Conservation (phyloP, 2,888 invertebrate species). For the Acleris emargana region DNA sequence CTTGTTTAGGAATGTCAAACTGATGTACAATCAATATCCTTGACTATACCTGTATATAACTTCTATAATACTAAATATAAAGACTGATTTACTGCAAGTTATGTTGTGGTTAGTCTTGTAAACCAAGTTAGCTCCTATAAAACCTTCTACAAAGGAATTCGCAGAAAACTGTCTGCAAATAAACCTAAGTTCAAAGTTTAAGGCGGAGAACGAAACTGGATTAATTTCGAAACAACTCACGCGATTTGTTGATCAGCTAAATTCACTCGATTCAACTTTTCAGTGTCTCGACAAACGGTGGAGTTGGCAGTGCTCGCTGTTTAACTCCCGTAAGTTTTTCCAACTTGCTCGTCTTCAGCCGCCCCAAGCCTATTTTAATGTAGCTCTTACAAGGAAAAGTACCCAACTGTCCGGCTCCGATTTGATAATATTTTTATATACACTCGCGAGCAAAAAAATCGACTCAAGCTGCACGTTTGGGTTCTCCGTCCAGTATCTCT, state of each 20-base stretch:
- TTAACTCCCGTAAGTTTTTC: conserved; percentile 43
- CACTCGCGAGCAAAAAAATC: no score
- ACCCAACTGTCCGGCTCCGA: no score
- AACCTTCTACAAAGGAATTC: conserved; percentile 1
- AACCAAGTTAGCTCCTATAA: background rate
- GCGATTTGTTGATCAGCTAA: conserved; percentile 32
- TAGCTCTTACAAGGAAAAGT: no score
- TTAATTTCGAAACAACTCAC: conserved; percentile 25
- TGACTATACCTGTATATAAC: no score
- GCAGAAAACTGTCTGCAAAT: background rate
- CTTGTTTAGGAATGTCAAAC: no score
- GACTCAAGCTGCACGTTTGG: no score
- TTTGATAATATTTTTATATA: no score
- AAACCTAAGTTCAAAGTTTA: conserved; percentile 6
- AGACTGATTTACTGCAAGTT: background rate
- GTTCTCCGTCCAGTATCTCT: no score
- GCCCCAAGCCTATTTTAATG: background rate
- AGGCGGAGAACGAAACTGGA: conserved; percentile 13
- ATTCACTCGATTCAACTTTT: conserved; percentile 34
- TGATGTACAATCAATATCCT: no score
- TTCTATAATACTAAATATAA: no score
- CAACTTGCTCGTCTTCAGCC: background rate
- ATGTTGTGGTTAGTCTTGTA: background rate
- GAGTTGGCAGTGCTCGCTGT: conserved; percentile 38
- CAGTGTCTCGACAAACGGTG: conserved; percentile 30